Evolutionary conservation across 2,888 invertebrate genomes (phyloP).

Genomic region (Hypena proboscidalis): DNA sequence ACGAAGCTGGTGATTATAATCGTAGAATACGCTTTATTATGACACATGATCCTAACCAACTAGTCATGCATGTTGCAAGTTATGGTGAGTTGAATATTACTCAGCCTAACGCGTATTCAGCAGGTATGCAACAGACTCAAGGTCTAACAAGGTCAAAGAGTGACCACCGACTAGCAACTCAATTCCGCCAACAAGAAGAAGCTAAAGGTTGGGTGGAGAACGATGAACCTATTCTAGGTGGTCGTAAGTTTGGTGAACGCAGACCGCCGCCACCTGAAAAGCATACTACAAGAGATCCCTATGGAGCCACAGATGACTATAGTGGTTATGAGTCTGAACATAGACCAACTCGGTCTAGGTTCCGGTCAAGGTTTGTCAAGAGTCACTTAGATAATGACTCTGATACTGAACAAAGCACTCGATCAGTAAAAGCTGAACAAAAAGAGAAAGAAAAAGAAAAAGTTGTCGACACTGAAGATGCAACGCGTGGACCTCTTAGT

Average conservation of each 20-base stretch:
- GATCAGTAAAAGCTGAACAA: constrained; percentile 88
- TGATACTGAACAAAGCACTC: constrained; percentile 87
- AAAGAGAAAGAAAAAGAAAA: constrained; percentile 87
- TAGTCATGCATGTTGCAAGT: constrained; percentile 94
- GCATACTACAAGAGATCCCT: constrained; percentile 83
- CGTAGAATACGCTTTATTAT: constrained; percentile 94
- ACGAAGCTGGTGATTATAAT: constrained; percentile 95
- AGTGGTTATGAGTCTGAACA: constrained; percentile 88
- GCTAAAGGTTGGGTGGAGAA: constrained; percentile 86
- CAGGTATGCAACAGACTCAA: constrained; percentile 86
- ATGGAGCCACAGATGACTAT: constrained; percentile 87
- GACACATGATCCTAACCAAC: constrained; percentile 96
- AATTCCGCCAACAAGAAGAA: constrained; percentile 95
- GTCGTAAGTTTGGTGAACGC: constrained; percentile 92
- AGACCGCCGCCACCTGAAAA: constrained; percentile 82
- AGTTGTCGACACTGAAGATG: constrained; percentile 95
- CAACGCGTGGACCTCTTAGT: constrained; percentile 93
- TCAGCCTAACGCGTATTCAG: constrained; percentile 86
- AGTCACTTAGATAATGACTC: constrained; percentile 91
- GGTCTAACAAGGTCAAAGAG: constrained; percentile 97
- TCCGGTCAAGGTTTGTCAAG: constrained; percentile 89
- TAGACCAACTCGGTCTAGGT: constrained; percentile 86
- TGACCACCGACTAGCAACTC: constrained; percentile 95
- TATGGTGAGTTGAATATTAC: constrained; percentile 96
- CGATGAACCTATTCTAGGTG: constrained; percentile 89